Evolutionary conservation across 2,113 vertebrate species (phyloP).

Genomic region (Ceyx cyanopectus): DNA sequence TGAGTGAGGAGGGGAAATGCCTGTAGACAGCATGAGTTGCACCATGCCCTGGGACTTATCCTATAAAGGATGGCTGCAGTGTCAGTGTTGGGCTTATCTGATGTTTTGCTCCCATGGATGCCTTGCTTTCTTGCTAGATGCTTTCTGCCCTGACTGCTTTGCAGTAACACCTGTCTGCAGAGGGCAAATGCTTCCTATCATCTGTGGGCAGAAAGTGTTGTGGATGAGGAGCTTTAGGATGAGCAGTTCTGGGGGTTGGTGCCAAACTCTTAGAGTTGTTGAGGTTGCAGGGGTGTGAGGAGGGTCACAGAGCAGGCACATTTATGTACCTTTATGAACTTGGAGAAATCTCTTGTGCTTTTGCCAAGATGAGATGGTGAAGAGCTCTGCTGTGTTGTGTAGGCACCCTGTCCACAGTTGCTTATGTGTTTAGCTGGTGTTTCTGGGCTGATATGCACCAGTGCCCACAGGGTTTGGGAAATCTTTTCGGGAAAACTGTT

Average conservation of each 20-base stretch:
- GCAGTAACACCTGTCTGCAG: background rate
- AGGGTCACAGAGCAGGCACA: background rate
- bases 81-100: background rate
- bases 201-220: background rate
- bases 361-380: background rate
- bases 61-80: background rate
- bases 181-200: background rate
- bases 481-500: background rate
- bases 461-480: background rate
- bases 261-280: background rate
- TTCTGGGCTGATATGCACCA: background rate
- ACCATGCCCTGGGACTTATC: background rate
- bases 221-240: background rate
- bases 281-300: background rate
- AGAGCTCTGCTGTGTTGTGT: background rate
- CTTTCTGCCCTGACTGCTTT: background rate
- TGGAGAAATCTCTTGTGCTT: background rate
- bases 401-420: too few relatives aligned
- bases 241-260: background rate
- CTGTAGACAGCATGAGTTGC: background rate
- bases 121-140: background rate
- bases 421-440: background rate
- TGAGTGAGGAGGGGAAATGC: background rate
- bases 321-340: too few relatives aligned
- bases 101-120: rapidly evolving